Evolutionary conservation across 2,888 invertebrate genomes (phyloP), one percentile per base, ranked within the genome.

Genomic region (Leptinotarsa haldemani): DNA sequence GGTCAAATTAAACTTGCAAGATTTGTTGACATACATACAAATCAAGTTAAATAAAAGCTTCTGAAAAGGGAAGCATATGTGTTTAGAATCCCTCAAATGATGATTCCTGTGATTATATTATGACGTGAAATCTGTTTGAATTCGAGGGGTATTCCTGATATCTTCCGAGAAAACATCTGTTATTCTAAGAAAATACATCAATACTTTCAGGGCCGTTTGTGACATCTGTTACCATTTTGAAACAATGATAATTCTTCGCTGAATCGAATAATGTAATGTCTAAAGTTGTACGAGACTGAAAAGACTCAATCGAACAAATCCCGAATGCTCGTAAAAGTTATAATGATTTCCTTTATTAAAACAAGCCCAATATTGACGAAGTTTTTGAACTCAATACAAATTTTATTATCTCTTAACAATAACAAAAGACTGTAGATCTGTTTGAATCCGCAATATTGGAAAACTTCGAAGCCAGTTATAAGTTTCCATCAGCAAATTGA

Each of bases 281-380:
- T 61, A n/a, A 61, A 61, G 61, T 61, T 61, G 25, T 30, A 30
- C 30, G n/a, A 61, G 25, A 61, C 61, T n/a, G 16, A 30, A 61
- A 30, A 61, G 61, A 30, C 30, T n/a, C 25, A 61, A 61, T 61
- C 61, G 30, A 61, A 61, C 30, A 64, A 69, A 73, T 73, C 69
- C 69, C 22, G 18, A 73, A 70, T 69, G 69, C 73, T 50, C 58
- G 69, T 69, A 22, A 20, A 71, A 74, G 61, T 74, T 74, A 65
- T 74, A 74, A 74, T 74, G 74, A 66, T 71, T 74, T 74, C 69
- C 74, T 65, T 71, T 71, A 74, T 71, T 74, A 66, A 71, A 74
- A 71, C 74, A 74, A 71, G 53, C 50, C 71, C 71, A 71, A 74
- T 74, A 74, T 74, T 67, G 71, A 71, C 48, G 25, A 71, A 74